Percentiles rank a stretch among this genome's conserved stretches.
These are phyloP conservation scores for Ophion obscuratus DNA, from an alignment of 2,888 invertebrate species.

Conservation along the genomic window DNA sequence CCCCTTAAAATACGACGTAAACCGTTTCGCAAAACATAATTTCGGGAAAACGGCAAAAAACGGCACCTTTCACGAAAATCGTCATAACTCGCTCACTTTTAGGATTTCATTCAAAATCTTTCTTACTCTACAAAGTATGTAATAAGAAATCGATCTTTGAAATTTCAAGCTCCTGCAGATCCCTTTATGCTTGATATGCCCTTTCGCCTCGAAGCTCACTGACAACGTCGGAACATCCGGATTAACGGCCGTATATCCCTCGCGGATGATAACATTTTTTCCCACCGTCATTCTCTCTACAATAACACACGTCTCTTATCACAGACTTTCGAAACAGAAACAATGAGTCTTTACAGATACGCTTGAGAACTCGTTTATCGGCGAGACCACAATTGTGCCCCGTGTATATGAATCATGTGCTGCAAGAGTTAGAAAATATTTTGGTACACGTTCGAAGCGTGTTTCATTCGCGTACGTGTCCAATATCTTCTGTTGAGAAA, in stretches of 20 bases:
- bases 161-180: no score
- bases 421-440: not conserved
- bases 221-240: not conserved
- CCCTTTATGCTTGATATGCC: not conserved
- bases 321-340: conserved; percentile 25
- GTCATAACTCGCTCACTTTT: no score
- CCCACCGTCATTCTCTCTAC: no score
- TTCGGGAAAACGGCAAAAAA: no score
- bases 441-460: not conserved
- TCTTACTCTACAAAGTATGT: no score
- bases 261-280: conserved; percentile 5
- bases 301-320: conserved; percentile 34
- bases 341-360: conserved; percentile 28
- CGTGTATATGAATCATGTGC: not conserved
- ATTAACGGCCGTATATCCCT: conserved; percentile 22
- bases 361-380: not conserved
- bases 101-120: no score
- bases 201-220: not conserved
- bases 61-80: no score
- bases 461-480: no score
- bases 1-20: no score
- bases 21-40: no score
- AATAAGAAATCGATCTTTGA: no score
- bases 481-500: no score
- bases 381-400: not conserved